A percentile compares a stretch with the other conserved stretches of the same genome.
phyloP scores from a whole-genome alignment of 2,113 vertebrate genomes.

The Brachypodius melanocephalos region DNA sequence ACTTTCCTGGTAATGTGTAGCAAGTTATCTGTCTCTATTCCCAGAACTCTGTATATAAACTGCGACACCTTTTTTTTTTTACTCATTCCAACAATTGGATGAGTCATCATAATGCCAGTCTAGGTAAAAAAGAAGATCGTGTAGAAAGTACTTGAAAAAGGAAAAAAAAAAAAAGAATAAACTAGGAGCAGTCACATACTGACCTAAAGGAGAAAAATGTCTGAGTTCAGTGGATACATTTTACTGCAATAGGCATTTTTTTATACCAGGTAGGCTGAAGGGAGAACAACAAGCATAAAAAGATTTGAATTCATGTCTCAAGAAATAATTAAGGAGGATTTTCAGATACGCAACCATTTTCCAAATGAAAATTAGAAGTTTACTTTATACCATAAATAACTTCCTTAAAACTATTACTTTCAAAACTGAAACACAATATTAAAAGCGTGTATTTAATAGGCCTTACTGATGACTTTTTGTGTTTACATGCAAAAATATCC shows the following conservation, averaged over 20 bases:
- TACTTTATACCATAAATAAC: background rate
- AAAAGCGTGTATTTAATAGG: background rate
- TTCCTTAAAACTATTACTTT: background rate
- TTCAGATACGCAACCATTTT: background rate
- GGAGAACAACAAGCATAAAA: background rate
- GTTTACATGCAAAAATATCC: background rate
- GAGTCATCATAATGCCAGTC: background rate
- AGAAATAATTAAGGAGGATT: background rate
- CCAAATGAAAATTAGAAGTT: background rate
- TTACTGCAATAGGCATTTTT: background rate
- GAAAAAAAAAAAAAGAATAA: background rate
- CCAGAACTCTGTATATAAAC: background rate
- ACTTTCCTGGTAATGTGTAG: background rate
- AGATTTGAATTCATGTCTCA: background rate
- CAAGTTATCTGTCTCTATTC: background rate
- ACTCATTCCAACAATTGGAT: background rate
- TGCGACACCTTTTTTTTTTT: background rate
- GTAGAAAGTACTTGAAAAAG: background rate
- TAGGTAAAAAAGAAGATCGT: background rate
- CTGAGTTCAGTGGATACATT: background rate
- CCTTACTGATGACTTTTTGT: background rate
- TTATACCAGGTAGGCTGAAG: background rate
- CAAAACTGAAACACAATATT: background rate
- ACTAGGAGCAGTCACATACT: background rate
- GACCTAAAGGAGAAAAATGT: background rate